Percentiles rank a stretch among this genome's conserved stretches.
Evolutionary conservation across 2,888 invertebrate species (phyloP).

Genomic region (Nysson spinosus): DNA sequence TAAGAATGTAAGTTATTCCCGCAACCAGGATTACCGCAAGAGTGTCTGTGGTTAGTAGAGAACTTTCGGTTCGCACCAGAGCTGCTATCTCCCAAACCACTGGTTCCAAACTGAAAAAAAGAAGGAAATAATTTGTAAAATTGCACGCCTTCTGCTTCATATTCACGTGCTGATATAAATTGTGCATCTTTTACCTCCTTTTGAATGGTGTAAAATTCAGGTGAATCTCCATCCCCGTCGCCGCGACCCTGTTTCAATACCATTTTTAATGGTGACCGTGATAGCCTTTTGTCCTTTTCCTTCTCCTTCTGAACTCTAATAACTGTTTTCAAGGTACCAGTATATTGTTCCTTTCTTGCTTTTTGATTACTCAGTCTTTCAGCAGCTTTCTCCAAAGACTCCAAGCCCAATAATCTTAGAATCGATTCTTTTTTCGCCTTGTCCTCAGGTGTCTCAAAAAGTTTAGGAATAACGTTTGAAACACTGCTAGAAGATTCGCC

Average conservation of each 20-base stretch:
- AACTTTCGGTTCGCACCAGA: conserved; percentile 78
- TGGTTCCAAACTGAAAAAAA: conserved; percentile 74
- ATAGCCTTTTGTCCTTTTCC: conserved; percentile 82
- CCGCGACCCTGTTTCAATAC: conserved; percentile 84
- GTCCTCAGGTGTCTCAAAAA: conserved; percentile 81
- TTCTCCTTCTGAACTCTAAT: conserved; percentile 83
- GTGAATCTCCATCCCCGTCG: conserved; percentile 77
- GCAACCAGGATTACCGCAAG: conserved; percentile 78
- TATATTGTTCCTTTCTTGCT: conserved; percentile 81
- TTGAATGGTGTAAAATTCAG: conserved; percentile 84
- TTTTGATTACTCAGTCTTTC: conserved; percentile 79
- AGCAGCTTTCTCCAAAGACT: conserved; percentile 85
- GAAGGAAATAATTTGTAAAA: conserved; percentile 21
- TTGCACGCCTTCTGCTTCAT: background rate
- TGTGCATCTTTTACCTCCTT: conserved; percentile 80
- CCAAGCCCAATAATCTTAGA: conserved; percentile 85
- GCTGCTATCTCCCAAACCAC: conserved; percentile 76
- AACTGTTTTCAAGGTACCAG: conserved; percentile 90
- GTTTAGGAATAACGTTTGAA: conserved; percentile 57
- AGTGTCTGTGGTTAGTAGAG: conserved; percentile 78
- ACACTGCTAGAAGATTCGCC: conserved; percentile 72
- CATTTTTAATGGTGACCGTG: conserved; percentile 86
- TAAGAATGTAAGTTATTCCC: conserved; percentile 76
- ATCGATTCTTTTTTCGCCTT: conserved; percentile 86
- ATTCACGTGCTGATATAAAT: background rate